Evolutionary conservation across 2,797 vertebrate species (phyloP).

Genomic region (Coracias cyanogaster): DNA sequence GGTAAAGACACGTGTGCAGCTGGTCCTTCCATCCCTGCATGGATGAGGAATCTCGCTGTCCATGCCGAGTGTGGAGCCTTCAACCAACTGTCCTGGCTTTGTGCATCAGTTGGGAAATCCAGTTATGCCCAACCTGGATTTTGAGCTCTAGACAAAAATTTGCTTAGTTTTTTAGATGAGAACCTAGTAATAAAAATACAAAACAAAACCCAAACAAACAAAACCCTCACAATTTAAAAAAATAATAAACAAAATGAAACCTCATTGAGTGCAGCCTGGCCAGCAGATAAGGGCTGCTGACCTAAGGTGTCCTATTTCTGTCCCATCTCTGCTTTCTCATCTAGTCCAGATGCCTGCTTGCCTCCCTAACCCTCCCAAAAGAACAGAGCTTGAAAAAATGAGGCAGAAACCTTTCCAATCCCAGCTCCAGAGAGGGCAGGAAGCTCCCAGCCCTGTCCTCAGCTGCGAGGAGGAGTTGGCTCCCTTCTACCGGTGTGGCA

Average conservation of each 20-base stretch:
- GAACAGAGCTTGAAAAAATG: background rate
- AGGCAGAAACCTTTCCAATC: background rate
- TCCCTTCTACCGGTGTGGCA: background rate
- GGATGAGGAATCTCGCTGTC: rapidly evolving
- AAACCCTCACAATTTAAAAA: background rate
- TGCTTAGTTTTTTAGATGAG: background rate
- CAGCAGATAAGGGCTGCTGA: background rate
- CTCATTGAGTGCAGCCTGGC: background rate
- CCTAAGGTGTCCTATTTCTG: background rate
- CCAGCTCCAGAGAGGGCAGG: background rate
- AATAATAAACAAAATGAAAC: background rate
- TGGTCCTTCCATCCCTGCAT: background rate
- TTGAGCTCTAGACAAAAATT: background rate
- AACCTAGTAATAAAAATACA: background rate
- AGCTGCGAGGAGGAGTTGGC: rapidly evolving
- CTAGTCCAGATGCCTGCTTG: background rate
- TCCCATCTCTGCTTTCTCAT: background rate
- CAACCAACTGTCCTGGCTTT: background rate
- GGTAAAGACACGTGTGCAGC: background rate
- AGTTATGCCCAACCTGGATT: background rate
- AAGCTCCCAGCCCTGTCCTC: background rate
- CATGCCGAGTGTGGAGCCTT: rapidly evolving
- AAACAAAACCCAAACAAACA: no score
- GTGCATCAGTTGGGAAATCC: background rate
- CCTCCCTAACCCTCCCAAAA: background rate